Conservation (phyloP, 1,140 invertebrate species). For the Drosophila kepulauana region DNA sequence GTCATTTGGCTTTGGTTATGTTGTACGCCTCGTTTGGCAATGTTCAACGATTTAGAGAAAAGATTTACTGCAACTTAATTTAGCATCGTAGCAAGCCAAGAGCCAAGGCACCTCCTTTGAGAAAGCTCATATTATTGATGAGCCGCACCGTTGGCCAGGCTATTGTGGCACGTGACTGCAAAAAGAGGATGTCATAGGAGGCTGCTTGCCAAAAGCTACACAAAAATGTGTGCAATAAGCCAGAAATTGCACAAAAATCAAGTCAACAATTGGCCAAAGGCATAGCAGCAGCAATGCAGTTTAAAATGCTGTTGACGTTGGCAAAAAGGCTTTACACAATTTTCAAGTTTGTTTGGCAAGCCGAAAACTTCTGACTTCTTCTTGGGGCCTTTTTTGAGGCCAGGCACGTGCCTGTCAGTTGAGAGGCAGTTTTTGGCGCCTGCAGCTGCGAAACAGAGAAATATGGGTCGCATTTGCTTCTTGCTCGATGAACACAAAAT, state of each 20-base stretch:
- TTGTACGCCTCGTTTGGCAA: constrained; percentile 23
- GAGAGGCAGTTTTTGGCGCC: constrained; percentile 13
- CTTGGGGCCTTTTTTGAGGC: constrained; percentile 29
- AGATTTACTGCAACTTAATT: constrained; percentile 74
- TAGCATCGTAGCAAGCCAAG: constrained; percentile 20
- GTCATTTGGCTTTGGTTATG: constrained; percentile 16
- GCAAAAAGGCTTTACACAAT: constrained; percentile 46
- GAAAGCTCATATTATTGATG: constrained; percentile 71
- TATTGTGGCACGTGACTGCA: constrained; percentile 41
- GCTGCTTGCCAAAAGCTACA: constrained; percentile 1
- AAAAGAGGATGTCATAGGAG: neutral
- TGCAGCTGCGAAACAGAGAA: constrained; percentile 35
- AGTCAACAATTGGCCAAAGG: constrained; percentile 47
- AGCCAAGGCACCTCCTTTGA: neutral
- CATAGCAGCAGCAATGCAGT: constrained; percentile 33
- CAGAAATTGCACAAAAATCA: constrained; percentile 79
- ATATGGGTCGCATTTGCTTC: constrained; percentile 71
- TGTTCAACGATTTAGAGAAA: constrained; percentile 38
- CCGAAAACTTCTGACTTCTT: constrained; percentile 23
- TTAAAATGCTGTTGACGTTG: constrained; percentile 57
- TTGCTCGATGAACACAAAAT: constrained; percentile 50
- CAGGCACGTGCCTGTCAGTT: constrained; percentile 60
- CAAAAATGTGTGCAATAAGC: constrained; percentile 74
- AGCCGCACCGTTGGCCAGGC: constrained; percentile 21
- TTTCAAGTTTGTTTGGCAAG: constrained; percentile 52